Base-by-base conservation (phyloP, 1,140 invertebrate genomes). In the Sweltsa coloradensis region DNA sequence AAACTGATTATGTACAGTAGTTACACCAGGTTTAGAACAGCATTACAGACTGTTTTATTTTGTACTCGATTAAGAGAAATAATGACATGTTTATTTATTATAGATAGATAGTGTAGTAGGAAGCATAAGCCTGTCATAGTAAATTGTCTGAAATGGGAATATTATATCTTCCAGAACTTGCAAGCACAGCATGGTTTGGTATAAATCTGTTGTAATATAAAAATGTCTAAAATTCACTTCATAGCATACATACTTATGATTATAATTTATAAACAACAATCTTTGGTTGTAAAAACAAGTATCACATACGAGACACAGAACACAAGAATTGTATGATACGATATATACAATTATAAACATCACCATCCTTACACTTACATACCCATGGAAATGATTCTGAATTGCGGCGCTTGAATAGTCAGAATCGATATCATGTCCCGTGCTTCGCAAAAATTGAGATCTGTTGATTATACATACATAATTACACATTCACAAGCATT, bases 231-330 rank as follows among this genome's bases (percentile, higher is more conserved):
- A 23, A 40, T 39, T 47, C 37, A 50, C 37, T 42, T 41, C 31
- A 27, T n/a, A n/a, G n/a, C n/a, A n/a, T n/a, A n/a, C n/a, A n/a
- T n/a, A n/a, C n/a, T n/a, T n/a, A n/a, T n/a, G n/a, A n/a, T n/a
- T n/a, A n/a, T n/a, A n/a, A n/a, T n/a, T 45, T 50, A 45, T 34
- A 50, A 50, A 50, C 49, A 50, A 50, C 43, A 39, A 49, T 50
- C 42, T 50, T 50, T 50, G 49, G 49, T 45, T 50, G 49, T 40
- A 50, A 50, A 50, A 41, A 40, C 43, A 50, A 24, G 9, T 47
- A 47, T 47, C 45, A 47, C 45, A 47, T 47, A 47, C 31, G 22
- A 47, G 4, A n/a, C 23, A 31, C 42, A 44, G 25, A 44, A 23
- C 42, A 44, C 27, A 29, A 34, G 16, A 29, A 6, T n/a, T n/a